Evolutionary conservation across 2,797 vertebrate species (phyloP).

Genomic region (Clarias laeviceps): DNA sequence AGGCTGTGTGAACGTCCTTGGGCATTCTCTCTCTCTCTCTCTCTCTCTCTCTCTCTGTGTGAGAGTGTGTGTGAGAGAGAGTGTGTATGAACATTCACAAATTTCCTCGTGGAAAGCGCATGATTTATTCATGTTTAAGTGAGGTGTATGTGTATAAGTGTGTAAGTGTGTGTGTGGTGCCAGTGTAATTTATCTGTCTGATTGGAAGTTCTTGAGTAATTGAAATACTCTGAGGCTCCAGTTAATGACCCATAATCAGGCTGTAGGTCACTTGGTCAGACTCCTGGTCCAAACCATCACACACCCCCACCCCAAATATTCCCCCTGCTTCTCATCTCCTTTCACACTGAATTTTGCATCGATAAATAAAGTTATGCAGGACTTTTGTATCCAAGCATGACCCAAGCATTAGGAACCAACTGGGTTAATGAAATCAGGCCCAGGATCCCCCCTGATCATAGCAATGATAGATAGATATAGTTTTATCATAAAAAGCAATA

Average conservation of each 20-base stretch:
- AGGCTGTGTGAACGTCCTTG: slow-evolving; percentile 35
- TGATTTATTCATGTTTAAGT: slow-evolving; percentile 82
- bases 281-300: slow-evolving; percentile 74
- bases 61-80: slow-evolving; percentile 43
- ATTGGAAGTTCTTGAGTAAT: slow-evolving; percentile 95
- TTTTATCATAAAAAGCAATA: neutral
- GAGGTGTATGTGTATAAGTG: slow-evolving; percentile 54
- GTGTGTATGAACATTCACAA: slow-evolving; percentile 63
- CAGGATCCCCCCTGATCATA: neutral
- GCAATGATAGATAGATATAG: neutral
- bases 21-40: slow-evolving; percentile 1
- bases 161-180: slow-evolving; percentile 61
- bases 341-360: slow-evolving; percentile 88
- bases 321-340: slow-evolving; percentile 86
- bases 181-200: slow-evolving; percentile 87
- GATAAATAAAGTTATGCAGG: slow-evolving; percentile 88
- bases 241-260: slow-evolving; percentile 99
- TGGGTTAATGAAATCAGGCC: slow-evolving; percentile 6
- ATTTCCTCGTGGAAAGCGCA: slow-evolving; percentile 63
- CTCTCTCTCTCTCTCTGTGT: slow-evolving; percentile 13
- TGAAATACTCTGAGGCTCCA: slow-evolving; percentile 96
- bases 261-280: slow-evolving; percentile 97
- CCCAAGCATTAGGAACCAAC: slow-evolving; percentile 29
- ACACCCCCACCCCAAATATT: slow-evolving; percentile 70
- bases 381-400: slow-evolving; percentile 57